A percentile compares a stretch with the other conserved stretches of the same genome.
Conservation (phyloP, 2,888 invertebrate species). For the Drosophila trichaetosa region DNA sequence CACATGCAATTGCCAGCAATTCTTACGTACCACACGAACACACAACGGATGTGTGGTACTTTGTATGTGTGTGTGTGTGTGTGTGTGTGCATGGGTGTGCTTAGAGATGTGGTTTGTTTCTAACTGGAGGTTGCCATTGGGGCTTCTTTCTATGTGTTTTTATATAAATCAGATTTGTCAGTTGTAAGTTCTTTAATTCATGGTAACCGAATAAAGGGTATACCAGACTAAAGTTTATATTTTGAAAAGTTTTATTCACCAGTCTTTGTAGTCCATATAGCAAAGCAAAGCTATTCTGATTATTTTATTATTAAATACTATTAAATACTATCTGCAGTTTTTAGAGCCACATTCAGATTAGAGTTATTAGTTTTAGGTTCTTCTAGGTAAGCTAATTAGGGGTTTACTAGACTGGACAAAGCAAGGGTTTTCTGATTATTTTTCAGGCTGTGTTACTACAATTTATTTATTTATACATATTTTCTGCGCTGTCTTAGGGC, state of each 20-base stretch:
- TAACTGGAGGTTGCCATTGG: conserved; percentile 13
- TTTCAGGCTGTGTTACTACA: background rate
- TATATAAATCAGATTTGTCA: background rate
- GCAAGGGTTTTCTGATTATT: background rate
- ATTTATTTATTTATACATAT: background rate
- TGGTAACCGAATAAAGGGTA: background rate
- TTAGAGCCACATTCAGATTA: background rate
- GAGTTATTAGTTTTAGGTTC: background rate
- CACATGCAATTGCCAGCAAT: conserved; percentile 42
- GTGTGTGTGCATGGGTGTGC: conserved; percentile 7
- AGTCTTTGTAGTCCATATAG: too few species aligned
- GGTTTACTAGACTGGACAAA: background rate
- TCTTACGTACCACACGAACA: conserved; percentile 13
- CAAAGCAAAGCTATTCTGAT: too few species aligned
- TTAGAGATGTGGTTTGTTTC: conserved; percentile 6
- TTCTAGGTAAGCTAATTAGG: background rate
- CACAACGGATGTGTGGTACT: conserved; percentile 33
- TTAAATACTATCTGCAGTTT: background rate
- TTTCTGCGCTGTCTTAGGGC: background rate
- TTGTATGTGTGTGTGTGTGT: background rate
- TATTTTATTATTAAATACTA: too few species aligned
- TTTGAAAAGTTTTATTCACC: too few species aligned
- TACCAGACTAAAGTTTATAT: background rate
- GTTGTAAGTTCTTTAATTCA: background rate
- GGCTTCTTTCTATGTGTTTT: conserved; percentile 3